Base-by-base conservation (phyloP, 2,888 invertebrate species). In the Mylabris sibirica region DNA sequence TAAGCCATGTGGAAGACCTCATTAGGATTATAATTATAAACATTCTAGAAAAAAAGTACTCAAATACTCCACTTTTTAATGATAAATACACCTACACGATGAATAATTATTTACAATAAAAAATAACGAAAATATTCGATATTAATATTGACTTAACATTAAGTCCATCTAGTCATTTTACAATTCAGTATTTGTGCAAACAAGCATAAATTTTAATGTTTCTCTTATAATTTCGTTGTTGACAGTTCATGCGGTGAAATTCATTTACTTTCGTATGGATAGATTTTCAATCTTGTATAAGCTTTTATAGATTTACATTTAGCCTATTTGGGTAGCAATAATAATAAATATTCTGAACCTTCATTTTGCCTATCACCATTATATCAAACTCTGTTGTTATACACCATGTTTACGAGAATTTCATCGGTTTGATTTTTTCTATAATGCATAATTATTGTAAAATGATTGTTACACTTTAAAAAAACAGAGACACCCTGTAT, bases 231-330 rank as follows among this genome's bases (percentile, higher is more conserved):
- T 53, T 53, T 53, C n/a, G 20, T 22, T 53, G 53, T 53, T 53
- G 53, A 53, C 53, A 53, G 22, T 53, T 53, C 53, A 53, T 53
- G 53, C 22, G 22, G 53, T 53, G 53, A 53, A 22, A 53, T 20
- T 53, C 22, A 53, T 53, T 53, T 12, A 22, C 22, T 53, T 22
- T 53, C 53, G 53, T 53, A 22, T 22, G 53, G 11, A 53, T 53
- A 53, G 20, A 53, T 20, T 57, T 57, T 57, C 57, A 26, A 57
- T 57, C 57, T 14, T 24, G 3, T 57, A 22, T 57, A 57, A 11
- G 53, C 22, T 9, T 53, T 9, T 53, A 22, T 53, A 12, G 57
- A 57, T 57, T 24, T 14, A 57, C 24, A 22, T 57, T 57, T 24
- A 14, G 14, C 22, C 14, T 57, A 14, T 11, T 57, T 11, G 24